Evolutionary conservation across 2,888 invertebrate genomes (phyloP), one percentile per base, ranked within the genome.

Genomic region (Euproctis similis): DNA sequence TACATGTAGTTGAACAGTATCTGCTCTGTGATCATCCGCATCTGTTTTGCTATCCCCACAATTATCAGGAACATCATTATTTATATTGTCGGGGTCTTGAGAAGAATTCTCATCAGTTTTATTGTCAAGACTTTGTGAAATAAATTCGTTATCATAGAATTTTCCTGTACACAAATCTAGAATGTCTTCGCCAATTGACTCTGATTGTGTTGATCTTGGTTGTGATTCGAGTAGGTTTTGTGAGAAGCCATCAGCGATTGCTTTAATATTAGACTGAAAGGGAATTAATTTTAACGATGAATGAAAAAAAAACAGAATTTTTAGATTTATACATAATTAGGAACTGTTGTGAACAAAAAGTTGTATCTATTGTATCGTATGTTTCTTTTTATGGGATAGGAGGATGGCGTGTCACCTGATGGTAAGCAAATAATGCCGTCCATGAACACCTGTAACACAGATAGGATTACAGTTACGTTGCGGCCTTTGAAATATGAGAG

Each of bases 141-240:
- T 47, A 39, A 81, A 76, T 34, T 69, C 59, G 26, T 76, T 78
- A 12, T 82, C 75, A 47, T 81, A 86, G 52, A 88, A 88, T 34
- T 85, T 76, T 1, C 88, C 88, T 3, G 88, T 88, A 44, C 88
- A 88, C 8, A 88, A 52, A 3, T 71, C 86, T 23, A 86, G 46
- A 3, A 88, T 52, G 44, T 87, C 85, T 34, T 82, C 85, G 19
- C 86, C 85, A 25, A 85, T 60, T 26, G 66, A 54, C 46, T 64
- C 68, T 2, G 74, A 69, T 28, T 71, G 61, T 7, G 76, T 63
- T 2, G 53, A 31, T 24, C 71, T 70, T 4, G 52, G 40, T 65
- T 85, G 40, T 57, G 75, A 32, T 55, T 72, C 63, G 86, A 90
- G 43, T 57, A 65, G 26, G 25, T 57, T 63, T 52, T 76, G 64